Evolutionary conservation across 2,888 invertebrate species (phyloP), one percentile per base, ranked within the genome.

Genomic region (Lypha dubia): DNA sequence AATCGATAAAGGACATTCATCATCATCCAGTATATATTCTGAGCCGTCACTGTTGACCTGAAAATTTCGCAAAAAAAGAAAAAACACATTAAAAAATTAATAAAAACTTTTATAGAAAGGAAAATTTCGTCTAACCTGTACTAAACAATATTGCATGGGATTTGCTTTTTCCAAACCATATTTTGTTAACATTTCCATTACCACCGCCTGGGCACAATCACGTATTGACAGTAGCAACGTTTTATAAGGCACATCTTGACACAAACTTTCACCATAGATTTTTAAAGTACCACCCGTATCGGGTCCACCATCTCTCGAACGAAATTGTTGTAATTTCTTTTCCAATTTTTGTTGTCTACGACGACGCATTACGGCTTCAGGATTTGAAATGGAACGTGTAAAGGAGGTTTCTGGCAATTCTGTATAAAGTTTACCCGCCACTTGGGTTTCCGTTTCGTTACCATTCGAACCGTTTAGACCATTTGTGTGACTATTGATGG

Each of bases 291-390:
- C 97, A 94, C 95, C 95, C 53, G 98, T 98, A 91, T 98, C 98
- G 7, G 98, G 98, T 1, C 98, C 98, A 58, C 98, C 98, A 90
- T 98, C 98, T 92, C 97, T 96, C 75, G 97, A 97, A 84, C 98
- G 95, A 93, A 98, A 98, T 93, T 98, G 98, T 91, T 99, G 98
- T 89, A 99, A 93, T 93, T 98, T 98, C 90, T 97, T 95, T 92
- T 99, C 99, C 74, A 99, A 94, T 92, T 99, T 99, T 93, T 99
- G 98, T 90, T 99, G 99, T 28, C 99, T 94, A 74, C 99, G 94
- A 68, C 99, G 95, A 86, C 98, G 94, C 99, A 99, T 99, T 88
- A 99, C 99, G 84, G 99, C 98, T 94, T 99, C 99, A 3, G 99
- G 99, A 94, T 99, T 99, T 86, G 99, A 99, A 91, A 99, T 99